These are phyloP conservation scores for Tinea trinotella DNA, from an alignment of 2,888 invertebrate species.

Conservation along the genomic window DNA sequence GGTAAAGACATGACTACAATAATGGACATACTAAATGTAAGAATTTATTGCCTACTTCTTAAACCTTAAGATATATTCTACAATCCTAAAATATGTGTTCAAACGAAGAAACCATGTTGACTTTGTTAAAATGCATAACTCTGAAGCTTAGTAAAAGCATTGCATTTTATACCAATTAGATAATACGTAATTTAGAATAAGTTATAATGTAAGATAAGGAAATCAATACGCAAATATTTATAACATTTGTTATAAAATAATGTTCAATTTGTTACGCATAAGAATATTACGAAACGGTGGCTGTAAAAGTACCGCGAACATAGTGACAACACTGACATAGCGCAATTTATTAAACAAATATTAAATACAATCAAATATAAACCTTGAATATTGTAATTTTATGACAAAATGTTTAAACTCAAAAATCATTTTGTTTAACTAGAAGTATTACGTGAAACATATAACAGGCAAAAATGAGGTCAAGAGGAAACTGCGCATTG, in stretches of 20 bases:
- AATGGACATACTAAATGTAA: neutral
- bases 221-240: neutral
- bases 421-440: too few species aligned
- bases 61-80: neutral
- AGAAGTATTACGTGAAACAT: neutral
- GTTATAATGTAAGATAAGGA: neutral
- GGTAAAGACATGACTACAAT: neutral
- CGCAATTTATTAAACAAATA: constrained; percentile 42
- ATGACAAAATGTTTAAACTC: neutral
- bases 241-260: neutral
- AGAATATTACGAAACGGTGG: constrained; percentile 4
- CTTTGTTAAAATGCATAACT: too few species aligned
- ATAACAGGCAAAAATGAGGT: neutral
- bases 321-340: constrained; percentile 31
- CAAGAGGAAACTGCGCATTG: neutral
- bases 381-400: neutral
- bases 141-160: too few species aligned
- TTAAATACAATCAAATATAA: constrained; percentile 25
- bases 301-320: constrained; percentile 5
- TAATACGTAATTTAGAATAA: neutral
- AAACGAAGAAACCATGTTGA: too few species aligned
- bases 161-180: too few species aligned
- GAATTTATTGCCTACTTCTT: neutral
- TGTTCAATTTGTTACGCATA: constrained; percentile 4
- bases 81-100: too few species aligned